Evolutionary conservation across 2,888 invertebrate species (phyloP).

Genomic region (Rotaria macrura): DNA sequence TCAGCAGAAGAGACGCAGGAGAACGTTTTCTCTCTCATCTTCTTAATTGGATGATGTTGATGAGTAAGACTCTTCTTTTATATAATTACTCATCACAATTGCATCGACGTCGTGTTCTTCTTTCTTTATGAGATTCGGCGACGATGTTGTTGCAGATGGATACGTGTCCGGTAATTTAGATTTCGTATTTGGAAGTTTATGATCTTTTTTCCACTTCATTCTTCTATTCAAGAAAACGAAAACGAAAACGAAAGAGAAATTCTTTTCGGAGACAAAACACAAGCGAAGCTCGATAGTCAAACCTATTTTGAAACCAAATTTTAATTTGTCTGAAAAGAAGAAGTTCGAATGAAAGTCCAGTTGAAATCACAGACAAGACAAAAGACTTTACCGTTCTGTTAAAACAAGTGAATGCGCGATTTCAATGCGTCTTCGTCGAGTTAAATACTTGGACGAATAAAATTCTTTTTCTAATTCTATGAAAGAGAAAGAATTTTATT

Average conservation of each 20-base stretch:
- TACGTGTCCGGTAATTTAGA: constrained; percentile 25
- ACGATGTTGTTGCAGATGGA: not conserved
- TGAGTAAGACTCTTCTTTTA: not conserved
- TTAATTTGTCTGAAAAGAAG: not conserved
- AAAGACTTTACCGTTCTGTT: constrained; percentile 59
- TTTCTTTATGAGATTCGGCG: not conserved
- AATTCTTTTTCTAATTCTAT: constrained; percentile 92
- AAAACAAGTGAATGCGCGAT: constrained; percentile 90
- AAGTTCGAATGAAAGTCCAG: not conserved
- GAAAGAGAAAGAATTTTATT: not conserved
- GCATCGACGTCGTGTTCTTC: not conserved
- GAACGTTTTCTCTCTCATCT: too few relatives aligned
- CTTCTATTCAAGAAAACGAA: too few relatives aligned
- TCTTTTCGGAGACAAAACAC: too few relatives aligned
- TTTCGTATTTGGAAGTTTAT: constrained; percentile 31
- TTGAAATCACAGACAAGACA: too few relatives aligned
- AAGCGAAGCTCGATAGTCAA: not conserved
- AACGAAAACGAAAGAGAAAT: too few relatives aligned
- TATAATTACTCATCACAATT: not conserved
- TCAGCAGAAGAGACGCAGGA: too few relatives aligned
- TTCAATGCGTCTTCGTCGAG: constrained; percentile 85
- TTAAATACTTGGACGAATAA: constrained; percentile 94
- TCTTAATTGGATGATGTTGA: not conserved
- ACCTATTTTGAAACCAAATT: constrained; percentile 32
- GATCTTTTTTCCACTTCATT: constrained; percentile 34